These are phyloP conservation scores for Leucophenga montana DNA, from an alignment of 2,888 invertebrate species.

Conservation along the genomic window DNA sequence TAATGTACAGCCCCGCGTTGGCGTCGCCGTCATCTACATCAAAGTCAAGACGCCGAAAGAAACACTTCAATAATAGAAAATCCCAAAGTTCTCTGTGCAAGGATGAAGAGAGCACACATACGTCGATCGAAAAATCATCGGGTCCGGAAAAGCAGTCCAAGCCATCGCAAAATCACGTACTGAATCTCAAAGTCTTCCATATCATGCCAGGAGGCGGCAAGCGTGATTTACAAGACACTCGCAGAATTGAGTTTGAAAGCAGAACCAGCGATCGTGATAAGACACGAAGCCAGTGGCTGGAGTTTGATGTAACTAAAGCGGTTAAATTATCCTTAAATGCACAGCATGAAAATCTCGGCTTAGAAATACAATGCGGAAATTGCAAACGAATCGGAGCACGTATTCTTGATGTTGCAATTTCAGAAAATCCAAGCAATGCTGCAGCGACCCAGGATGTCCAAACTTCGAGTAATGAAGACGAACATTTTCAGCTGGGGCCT, in stretches of 20 bases:
- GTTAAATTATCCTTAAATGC: conserved; percentile 74
- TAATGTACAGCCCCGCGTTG: conserved; percentile 63
- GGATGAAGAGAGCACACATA: conserved; percentile 1
- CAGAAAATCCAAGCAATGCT: background rate
- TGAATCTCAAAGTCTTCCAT: conserved; percentile 68
- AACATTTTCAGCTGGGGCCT: conserved; percentile 60
- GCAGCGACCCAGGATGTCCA: conserved; percentile 3
- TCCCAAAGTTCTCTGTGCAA: conserved; percentile 16
- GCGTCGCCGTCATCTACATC: conserved; percentile 32
- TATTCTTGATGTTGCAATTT: conserved; percentile 61
- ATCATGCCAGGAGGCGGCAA: conserved; percentile 51
- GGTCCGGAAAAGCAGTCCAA: conserved; percentile 22
- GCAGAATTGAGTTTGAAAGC: conserved; percentile 68
- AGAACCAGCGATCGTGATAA: conserved; percentile 48
- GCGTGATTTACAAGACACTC: conserved; percentile 68
- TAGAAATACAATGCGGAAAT: conserved; percentile 76
- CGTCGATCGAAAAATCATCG: conserved; percentile 13
- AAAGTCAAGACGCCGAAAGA: background rate
- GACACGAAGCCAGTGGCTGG: conserved; percentile 76
- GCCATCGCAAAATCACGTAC: conserved; percentile 41
- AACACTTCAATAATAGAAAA: conserved; percentile 34
- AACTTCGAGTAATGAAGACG: conserved; percentile 27
- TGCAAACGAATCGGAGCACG: conserved; percentile 72
- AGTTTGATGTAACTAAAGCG: conserved; percentile 77
- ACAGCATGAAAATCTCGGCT: conserved; percentile 73